Evolutionary conservation across 2,888 invertebrate genomes (phyloP).

Genomic region (Cheilosia vernalis): DNA sequence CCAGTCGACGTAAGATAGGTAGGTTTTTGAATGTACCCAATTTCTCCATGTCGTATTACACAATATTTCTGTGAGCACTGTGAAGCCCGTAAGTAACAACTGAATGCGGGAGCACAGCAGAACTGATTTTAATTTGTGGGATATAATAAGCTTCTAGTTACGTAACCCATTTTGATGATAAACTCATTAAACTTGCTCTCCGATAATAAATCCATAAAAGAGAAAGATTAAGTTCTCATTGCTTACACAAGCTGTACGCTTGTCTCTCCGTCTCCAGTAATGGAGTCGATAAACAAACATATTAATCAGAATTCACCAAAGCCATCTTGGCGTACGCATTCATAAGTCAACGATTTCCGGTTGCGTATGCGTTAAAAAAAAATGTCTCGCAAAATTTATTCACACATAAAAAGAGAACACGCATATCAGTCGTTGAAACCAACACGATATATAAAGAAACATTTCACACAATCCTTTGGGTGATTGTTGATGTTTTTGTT

Average conservation of each 20-base stretch:
- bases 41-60: too few species aligned
- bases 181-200: too few species aligned
- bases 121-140: too few species aligned
- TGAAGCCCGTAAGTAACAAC: too few species aligned
- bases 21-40: too few species aligned
- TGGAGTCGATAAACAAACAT: slow-evolving; percentile 16
- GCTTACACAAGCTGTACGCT: not conserved
- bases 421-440: slow-evolving; percentile 27
- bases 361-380: slow-evolving; percentile 17
- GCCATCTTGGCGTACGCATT: slow-evolving; percentile 22
- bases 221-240: not conserved
- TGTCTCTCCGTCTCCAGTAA: not conserved
- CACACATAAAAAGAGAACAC: slow-evolving; percentile 11
- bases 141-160: too few species aligned
- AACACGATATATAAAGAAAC: slow-evolving; percentile 11
- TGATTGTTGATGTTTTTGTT: slow-evolving; percentile 24
- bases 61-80: too few species aligned
- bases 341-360: slow-evolving; percentile 51
- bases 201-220: too few species aligned
- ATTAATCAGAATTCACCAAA: slow-evolving; percentile 15
- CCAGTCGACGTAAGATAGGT: too few species aligned
- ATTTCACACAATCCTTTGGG: slow-evolving; percentile 19
- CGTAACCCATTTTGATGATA: too few species aligned
- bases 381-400: slow-evolving; percentile 18
- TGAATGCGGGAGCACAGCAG: too few species aligned